Evolutionary conservation across 2,888 invertebrate genomes (phyloP).

Genomic region (Polylopha cassiicola): DNA sequence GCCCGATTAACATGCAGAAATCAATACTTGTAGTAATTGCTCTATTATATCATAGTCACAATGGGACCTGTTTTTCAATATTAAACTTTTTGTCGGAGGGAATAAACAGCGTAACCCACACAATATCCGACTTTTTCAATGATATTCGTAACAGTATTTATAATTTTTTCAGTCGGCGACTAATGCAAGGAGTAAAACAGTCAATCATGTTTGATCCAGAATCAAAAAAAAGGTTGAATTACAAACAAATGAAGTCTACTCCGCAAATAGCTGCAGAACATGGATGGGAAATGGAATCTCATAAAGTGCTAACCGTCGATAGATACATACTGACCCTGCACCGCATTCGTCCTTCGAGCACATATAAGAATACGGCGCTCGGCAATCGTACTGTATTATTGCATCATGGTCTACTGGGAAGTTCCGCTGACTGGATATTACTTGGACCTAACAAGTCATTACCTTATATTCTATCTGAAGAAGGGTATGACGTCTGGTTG

Average conservation of each 20-base stretch:
- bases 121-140: conserved; percentile 28
- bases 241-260: too few relatives aligned
- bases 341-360: conserved; percentile 32
- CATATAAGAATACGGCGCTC: conserved; percentile 1
- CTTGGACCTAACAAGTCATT: conserved; percentile 51
- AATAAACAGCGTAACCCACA: conserved; percentile 30
- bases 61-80: conserved; percentile 31
- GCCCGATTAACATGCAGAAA: conserved; percentile 26
- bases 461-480: conserved; percentile 71
- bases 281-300: conserved; percentile 25
- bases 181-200: conserved; percentile 16
- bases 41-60: conserved; percentile 26
- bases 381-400: conserved; percentile 42
- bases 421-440: conserved; percentile 62
- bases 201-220: too few relatives aligned
- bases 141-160: conserved; percentile 29
- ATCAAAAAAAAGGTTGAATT: too few relatives aligned
- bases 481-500: conserved; percentile 79
- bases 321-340: conserved; percentile 55
- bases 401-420: conserved; percentile 59
- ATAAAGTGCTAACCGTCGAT: conserved; percentile 45
- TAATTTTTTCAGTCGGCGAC: conserved; percentile 21
- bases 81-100: conserved; percentile 30
- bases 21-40: conserved; percentile 24
- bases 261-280: too few relatives aligned